Percentiles rank a stretch among this genome's conserved stretches.
These are phyloP conservation scores for Chloromyia formosa DNA, from an alignment of 2,888 invertebrate species.

Conservation along the genomic window DNA sequence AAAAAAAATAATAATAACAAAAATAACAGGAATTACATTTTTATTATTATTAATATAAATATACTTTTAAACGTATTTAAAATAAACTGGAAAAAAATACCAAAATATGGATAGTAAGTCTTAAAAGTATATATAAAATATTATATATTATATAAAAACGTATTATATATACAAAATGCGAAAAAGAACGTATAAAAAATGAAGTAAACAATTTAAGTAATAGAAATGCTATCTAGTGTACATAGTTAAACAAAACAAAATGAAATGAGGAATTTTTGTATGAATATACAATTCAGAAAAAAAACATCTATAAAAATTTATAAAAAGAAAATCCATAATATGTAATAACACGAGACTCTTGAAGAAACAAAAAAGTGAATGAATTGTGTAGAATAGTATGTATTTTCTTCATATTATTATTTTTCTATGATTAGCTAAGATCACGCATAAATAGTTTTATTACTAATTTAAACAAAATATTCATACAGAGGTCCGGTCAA, in stretches of 20 bases:
- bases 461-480: too few species aligned
- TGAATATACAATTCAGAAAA: constrained; percentile 4
- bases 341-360: neutral
- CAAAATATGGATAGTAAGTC: constrained; percentile 13
- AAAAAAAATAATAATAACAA: neutral
- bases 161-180: neutral
- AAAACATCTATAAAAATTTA: neutral
- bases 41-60: neutral
- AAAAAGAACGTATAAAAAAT: constrained; percentile 8
- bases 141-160: neutral
- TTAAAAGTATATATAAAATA: neutral
- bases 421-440: too few species aligned
- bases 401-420: neutral
- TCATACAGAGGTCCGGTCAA: too few species aligned
- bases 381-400: neutral
- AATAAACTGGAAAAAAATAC: neutral
- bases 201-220: neutral
- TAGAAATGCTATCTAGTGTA: constrained; percentile 31
- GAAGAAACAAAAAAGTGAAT: neutral
- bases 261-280: constrained; percentile 19
- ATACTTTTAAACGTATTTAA: constrained; percentile 10
- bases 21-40: neutral
- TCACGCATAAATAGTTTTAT: too few species aligned
- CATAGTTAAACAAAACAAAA: constrained; percentile 17
- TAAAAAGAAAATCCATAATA: neutral